Evolutionary conservation across 1,140 invertebrate genomes (phyloP).

Genomic region (Lutraria rhynchaena): DNA sequence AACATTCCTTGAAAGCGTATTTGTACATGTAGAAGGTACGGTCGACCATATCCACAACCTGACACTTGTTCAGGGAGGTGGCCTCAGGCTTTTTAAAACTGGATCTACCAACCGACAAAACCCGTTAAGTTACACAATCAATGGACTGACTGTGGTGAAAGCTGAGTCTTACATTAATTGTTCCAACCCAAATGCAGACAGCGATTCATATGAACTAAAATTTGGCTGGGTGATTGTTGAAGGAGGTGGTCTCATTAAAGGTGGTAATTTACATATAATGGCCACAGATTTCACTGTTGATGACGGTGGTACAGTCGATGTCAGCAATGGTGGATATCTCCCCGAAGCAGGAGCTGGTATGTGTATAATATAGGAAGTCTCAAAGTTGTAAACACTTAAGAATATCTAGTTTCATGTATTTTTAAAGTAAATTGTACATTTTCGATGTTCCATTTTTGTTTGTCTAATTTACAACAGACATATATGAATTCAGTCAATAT

Average conservation of each 20-base stretch:
- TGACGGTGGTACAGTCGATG: constrained; percentile 73
- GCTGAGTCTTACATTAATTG: constrained; percentile 72
- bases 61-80: constrained; percentile 70
- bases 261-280: constrained; percentile 68
- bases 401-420: no score
- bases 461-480: no score
- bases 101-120: constrained; percentile 69
- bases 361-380: constrained; percentile 42
- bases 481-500: no score
- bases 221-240: constrained; percentile 71
- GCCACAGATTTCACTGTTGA: constrained; percentile 71
- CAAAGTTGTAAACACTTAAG: no score
- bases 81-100: constrained; percentile 67
- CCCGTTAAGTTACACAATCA: constrained; percentile 66
- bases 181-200: constrained; percentile 69
- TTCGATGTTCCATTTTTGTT: no score
- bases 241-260: constrained; percentile 70
- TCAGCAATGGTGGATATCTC: constrained; percentile 72
- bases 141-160: constrained; percentile 71
- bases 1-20: constrained; percentile 71
- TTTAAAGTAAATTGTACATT: no score
- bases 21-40: constrained; percentile 71
- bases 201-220: constrained; percentile 65
- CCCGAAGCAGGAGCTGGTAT: constrained; percentile 67
- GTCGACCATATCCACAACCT: constrained; percentile 73